Base-by-base conservation (phyloP, 2,797 vertebrate species). In the Smutsia gigantea region DNA sequence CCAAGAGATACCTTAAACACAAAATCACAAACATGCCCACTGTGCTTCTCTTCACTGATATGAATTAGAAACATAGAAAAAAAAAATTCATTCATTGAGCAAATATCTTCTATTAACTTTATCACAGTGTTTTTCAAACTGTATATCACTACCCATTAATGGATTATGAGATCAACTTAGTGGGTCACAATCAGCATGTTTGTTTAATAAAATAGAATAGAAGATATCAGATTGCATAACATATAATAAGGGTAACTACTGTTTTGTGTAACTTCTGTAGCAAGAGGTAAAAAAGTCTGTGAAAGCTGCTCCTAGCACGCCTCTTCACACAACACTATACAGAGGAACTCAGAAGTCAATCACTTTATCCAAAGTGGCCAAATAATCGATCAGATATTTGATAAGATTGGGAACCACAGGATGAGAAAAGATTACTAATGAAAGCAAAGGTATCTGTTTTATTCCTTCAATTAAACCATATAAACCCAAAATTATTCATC, bases 111-210 rank as follows among this genome's bases (percentile, higher is more conserved):
- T 81, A 95, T 39, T 49, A 72, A 53, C 64, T 93, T 68, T 84
- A 87, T 15, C 34, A 59, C 8, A 83, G 66, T 96, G 39, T 75
- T 81, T 96, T 94, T 63, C 42, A 93, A 84, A 77, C 13, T 95
- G 25, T 10, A 96, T 59, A 12, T 29, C 19, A 72, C 49, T 82
- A 93, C 1, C 34, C 61, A 86, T 46, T 88, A 92, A 66, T 74
- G 17, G 13, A 75, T 12, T 94, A 8, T 75, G 46, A 92, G 53
- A 78, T 94, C 55, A 92, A 75, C 17, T 81, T 31, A 74, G 25
- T 51, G 19, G 29, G 34, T 68, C 49, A 87, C 27, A 5, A 71
- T 72, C 79, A 68, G 10, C 25, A 86, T 42, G 74, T 78, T 71
- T 77, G 57, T 72, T 95, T 96, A 92, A 90, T 55, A 81, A 82